Percentiles rank a stretch among this genome's conserved stretches.
Conservation (phyloP, 2,888 invertebrate genomes). For the Caenorhabditis angaria region DNA sequence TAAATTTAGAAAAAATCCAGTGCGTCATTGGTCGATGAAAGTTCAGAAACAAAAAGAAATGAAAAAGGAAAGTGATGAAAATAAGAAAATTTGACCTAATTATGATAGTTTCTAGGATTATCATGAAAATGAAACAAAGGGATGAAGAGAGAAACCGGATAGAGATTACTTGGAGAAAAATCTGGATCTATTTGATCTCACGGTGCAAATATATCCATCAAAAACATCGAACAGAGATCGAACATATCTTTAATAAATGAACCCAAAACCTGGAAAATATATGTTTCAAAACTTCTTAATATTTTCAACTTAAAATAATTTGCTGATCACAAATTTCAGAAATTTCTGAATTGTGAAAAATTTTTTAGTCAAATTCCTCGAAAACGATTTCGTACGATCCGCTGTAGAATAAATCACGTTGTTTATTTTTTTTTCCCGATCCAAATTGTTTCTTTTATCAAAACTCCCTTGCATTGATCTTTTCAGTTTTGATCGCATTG, state of each 20-base stretch:
- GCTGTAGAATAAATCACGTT: background rate
- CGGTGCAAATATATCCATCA: too few species aligned
- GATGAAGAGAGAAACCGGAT: background rate
- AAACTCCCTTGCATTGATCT: background rate
- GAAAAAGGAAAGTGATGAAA: slow-evolving; percentile 6
- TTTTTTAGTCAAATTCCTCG: background rate
- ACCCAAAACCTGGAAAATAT: background rate
- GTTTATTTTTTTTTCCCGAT: background rate
- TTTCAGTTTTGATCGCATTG: background rate
- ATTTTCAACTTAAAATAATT: too few species aligned
- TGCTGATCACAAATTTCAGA: background rate
- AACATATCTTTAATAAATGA: background rate
- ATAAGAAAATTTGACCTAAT: slow-evolving; percentile 19
- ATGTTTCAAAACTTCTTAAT: background rate
- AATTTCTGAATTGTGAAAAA: background rate
- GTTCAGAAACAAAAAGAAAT: slow-evolving; percentile 20
- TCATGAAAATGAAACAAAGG: slow-evolving; percentile 15
- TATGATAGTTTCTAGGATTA: slow-evolving; percentile 14
- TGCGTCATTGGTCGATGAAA: slow-evolving; percentile 45
- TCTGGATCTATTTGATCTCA: slow-evolving; percentile 3
- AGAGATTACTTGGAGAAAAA: background rate
- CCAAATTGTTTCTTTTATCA: background rate
- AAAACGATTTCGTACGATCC: too few species aligned
- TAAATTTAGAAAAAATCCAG: background rate
- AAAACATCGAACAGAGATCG: too few species aligned